Evolutionary conservation across 2,888 invertebrate species (phyloP).

Genomic region (Spialia ferax): DNA sequence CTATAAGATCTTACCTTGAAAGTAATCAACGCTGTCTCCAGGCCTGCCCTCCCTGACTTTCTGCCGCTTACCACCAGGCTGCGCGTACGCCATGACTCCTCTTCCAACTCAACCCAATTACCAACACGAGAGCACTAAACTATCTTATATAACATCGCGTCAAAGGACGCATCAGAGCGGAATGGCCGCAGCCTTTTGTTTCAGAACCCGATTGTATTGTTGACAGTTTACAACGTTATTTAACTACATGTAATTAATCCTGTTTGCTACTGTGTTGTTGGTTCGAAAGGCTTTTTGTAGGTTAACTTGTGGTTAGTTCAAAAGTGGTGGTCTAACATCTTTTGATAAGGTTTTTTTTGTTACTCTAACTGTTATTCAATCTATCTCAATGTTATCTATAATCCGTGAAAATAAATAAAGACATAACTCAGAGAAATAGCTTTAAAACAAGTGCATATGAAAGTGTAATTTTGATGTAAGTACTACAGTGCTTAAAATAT

Average conservation of each 20-base stretch:
- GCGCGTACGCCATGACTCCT: conserved; percentile 65
- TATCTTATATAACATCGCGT: conserved; percentile 69
- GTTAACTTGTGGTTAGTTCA: neutral
- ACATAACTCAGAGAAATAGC: too few species aligned
- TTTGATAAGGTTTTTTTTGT: too few species aligned
- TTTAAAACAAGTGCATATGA: too few species aligned
- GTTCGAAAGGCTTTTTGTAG: neutral
- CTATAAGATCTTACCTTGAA: conserved; percentile 63
- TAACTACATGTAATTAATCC: conserved; percentile 30
- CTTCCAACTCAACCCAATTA: neutral
- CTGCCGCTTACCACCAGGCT: conserved; percentile 68
- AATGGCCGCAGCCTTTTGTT: conserved; percentile 56
- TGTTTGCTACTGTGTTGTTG: neutral
- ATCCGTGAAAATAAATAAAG: too few species aligned
- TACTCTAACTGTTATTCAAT: too few species aligned
- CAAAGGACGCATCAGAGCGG: conserved; percentile 66
- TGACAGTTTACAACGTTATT: conserved; percentile 12
- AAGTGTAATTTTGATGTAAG: too few species aligned
- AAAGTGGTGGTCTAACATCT: neutral
- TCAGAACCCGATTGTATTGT: conserved; percentile 29
- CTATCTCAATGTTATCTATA: too few species aligned
- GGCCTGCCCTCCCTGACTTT: conserved; percentile 67
- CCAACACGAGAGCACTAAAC: neutral
- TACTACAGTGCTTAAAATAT: too few species aligned
- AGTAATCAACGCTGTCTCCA: conserved; percentile 67